Evolutionary conservation across 2,888 invertebrate species (phyloP), one percentile per base, ranked within the genome.

Genomic region (Graphium colonna): DNA sequence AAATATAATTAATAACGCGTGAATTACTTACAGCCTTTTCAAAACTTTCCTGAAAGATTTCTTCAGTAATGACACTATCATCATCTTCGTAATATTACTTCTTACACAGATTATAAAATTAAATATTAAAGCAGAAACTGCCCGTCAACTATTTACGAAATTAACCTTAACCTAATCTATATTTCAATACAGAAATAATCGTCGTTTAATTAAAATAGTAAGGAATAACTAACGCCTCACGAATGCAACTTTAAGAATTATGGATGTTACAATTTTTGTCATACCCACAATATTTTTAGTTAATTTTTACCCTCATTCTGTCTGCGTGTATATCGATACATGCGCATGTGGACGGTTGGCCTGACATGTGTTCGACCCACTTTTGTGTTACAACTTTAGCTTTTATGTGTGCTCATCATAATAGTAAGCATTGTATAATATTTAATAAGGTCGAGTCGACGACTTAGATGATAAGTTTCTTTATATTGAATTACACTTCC

Each of bases 21-120:
- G 1, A 33, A 46, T 43, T 64, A 80, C 85, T 85, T 58, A 85
- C 85, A 82, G 70, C 64, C 69, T 76, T 36, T 54, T 73, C 21
- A 83, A 57, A 8, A 83, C 52, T 59, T 75, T 75, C 63, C 79
- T 75, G 51, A 83, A 69, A 7, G 75, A 72, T 50, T 63, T 55
- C 65, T 78, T 75, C 28, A 86, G 64, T 33, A 67, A 58, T 42
- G 57, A 61, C 41, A 78, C 53, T 52, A 78, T 51, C 21, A 67
- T 60, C 56, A 71, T 64, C 55, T 53, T 61, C 13, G 21, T 21
- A 12, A 36, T n/a, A 12, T 12, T 12, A 41, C 56, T 51, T 45
- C 26, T 26, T 40, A 40, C 18, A 46, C 46, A 45, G 31, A 12
- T 26, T n/a, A 46, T 40, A 21, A 44, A 40, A 42, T 42, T 52